Percentiles rank a stretch among this genome's conserved stretches.
Conservation (phyloP, 2,888 invertebrate genomes). For the Limnephilus marmoratus region DNA sequence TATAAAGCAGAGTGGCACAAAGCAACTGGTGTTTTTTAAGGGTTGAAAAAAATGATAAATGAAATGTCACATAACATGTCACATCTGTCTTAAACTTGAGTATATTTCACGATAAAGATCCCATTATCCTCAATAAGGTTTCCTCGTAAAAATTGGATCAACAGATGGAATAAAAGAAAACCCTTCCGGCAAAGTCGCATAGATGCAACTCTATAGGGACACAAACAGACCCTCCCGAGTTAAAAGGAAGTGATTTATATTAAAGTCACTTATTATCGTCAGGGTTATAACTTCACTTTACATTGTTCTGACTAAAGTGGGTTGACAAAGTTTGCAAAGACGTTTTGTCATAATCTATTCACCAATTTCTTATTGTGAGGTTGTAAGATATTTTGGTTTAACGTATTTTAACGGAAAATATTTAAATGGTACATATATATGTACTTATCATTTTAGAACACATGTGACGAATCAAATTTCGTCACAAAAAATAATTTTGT, state of each 20-base stretch:
- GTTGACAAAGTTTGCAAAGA: too few relatives aligned
- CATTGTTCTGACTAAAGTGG: too few relatives aligned
- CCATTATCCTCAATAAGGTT: constrained; percentile 24
- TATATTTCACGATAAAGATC: constrained; percentile 6
- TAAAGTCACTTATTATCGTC: too few relatives aligned
- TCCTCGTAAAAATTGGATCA: background rate
- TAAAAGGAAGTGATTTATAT: background rate
- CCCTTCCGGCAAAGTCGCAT: background rate
- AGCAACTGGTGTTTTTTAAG: background rate
- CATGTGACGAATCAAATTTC: too few relatives aligned
- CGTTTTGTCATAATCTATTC: too few relatives aligned
- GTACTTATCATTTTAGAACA: too few relatives aligned
- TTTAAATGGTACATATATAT: too few relatives aligned
- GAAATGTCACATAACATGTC: constrained; percentile 20
- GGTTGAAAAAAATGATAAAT: constrained; percentile 29
- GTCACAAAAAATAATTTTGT: too few relatives aligned
- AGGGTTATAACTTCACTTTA: too few relatives aligned
- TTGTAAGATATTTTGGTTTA: too few relatives aligned
- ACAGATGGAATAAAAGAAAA: background rate
- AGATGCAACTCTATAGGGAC: background rate
- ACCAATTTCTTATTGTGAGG: too few relatives aligned
- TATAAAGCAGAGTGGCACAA: background rate
- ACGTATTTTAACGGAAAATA: too few relatives aligned
- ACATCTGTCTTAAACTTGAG: background rate
- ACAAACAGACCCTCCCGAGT: background rate